Evolutionary conservation across 2,888 invertebrate genomes (phyloP).

Genomic region (Lagria hirta): DNA sequence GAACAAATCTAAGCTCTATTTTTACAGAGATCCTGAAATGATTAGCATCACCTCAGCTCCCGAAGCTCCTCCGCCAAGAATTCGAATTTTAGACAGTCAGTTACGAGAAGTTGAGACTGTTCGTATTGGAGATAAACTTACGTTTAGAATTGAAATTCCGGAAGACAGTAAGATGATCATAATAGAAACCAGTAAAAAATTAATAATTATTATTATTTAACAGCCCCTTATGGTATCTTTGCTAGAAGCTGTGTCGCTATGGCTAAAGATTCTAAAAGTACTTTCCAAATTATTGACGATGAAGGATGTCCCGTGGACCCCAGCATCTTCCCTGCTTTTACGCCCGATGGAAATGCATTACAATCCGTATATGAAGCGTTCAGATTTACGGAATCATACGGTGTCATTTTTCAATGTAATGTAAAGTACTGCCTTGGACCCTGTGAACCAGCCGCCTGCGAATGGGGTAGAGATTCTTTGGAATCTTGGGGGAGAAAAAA

Average conservation of each 20-base stretch:
- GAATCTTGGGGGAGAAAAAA: conserved; percentile 91
- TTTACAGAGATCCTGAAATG: conserved; percentile 85
- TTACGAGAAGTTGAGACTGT: conserved; percentile 91
- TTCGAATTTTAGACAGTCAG: conserved; percentile 84
- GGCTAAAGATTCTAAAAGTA: conserved; percentile 95
- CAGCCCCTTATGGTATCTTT: conserved; percentile 94
- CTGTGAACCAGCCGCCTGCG: conserved; percentile 92
- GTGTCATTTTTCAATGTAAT: conserved; percentile 96
- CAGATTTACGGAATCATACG: conserved; percentile 93
- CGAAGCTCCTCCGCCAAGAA: conserved; percentile 91
- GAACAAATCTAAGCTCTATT: background rate
- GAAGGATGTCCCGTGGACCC: conserved; percentile 94
- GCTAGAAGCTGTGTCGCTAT: conserved; percentile 94
- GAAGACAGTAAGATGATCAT: conserved; percentile 92
- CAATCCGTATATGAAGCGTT: conserved; percentile 93
- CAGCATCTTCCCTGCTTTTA: conserved; percentile 90
- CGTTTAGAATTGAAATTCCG: conserved; percentile 94
- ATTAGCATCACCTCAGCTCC: conserved; percentile 94
- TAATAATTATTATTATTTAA: background rate
- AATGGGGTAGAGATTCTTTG: conserved; percentile 86
- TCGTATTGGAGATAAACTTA: conserved; percentile 89
- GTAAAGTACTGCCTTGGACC: conserved; percentile 95
- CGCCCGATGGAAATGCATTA: conserved; percentile 85
- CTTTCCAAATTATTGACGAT: conserved; percentile 94
- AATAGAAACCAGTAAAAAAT: background rate